Evolutionary conservation across 2,113 vertebrate species (phyloP).

Genomic region (Bettongia penicillata): DNA sequence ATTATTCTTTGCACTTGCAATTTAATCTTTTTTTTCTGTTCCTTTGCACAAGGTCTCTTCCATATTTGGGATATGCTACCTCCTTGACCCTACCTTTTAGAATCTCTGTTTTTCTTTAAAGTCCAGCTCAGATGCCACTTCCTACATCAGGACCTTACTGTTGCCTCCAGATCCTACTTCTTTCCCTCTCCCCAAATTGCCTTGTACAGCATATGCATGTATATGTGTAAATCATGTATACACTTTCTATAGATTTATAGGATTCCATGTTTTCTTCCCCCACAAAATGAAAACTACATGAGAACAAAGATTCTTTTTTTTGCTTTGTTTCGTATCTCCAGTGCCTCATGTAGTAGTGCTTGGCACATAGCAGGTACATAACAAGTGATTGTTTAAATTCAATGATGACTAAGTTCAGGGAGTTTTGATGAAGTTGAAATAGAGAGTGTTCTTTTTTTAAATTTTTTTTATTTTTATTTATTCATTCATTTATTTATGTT

Average conservation of each 20-base stretch:
- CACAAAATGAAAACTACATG: background rate
- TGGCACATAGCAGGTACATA: background rate
- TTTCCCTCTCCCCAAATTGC: background rate
- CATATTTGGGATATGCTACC: background rate
- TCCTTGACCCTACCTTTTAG: background rate
- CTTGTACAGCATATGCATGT: background rate
- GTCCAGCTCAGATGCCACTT: background rate
- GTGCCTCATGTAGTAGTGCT: background rate
- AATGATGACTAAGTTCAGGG: background rate
- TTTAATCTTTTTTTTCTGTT: background rate
- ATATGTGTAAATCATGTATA: background rate
- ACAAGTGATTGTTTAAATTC: background rate
- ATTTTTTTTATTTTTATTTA: too few relatives aligned
- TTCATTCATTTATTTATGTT: too few relatives aligned
- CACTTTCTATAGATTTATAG: background rate
- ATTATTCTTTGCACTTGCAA: background rate
- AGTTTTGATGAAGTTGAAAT: background rate
- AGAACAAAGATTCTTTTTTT: background rate
- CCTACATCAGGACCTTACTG: background rate
- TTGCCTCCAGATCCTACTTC: background rate
- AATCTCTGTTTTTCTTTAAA: background rate
- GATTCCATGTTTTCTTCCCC: background rate
- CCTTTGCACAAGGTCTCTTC: background rate
- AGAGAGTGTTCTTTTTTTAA: too few relatives aligned
- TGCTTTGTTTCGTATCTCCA: too few relatives aligned